These are phyloP conservation scores for Mythimna loreyi DNA, from an alignment of 2,888 invertebrate species.

Conservation along the genomic window DNA sequence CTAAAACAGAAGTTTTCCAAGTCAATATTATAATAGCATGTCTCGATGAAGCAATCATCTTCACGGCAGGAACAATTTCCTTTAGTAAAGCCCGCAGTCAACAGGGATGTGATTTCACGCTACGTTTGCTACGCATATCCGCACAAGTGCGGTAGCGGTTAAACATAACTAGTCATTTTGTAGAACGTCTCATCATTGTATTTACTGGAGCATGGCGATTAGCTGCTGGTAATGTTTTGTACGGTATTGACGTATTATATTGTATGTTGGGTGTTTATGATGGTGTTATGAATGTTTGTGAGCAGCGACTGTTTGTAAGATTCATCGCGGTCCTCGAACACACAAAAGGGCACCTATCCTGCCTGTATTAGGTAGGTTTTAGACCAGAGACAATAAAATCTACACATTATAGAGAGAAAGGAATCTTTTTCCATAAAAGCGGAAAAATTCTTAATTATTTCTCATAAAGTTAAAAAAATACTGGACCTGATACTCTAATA, in stretches of 20 bases:
- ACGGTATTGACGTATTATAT: not conserved
- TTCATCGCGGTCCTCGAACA: too few relatives aligned
- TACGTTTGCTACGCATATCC: conserved; percentile 70
- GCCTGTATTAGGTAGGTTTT: too few relatives aligned
- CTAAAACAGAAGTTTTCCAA: conserved; percentile 57
- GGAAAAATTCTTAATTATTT: too few relatives aligned
- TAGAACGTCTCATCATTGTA: conserved; percentile 49
- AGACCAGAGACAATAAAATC: too few relatives aligned
- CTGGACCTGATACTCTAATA: too few relatives aligned
- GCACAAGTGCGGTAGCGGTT: conserved; percentile 55
- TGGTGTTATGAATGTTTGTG: not conserved
- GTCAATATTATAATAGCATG: conserved; percentile 64
- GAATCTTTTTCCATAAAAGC: too few relatives aligned
- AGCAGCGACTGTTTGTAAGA: not conserved
- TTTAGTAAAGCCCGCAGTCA: conserved; percentile 74
- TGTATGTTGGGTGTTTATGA: not conserved
- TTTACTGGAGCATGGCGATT: conserved; percentile 46
- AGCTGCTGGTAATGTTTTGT: not conserved
- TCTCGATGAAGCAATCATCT: conserved; percentile 70
- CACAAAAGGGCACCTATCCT: too few relatives aligned
- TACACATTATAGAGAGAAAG: too few relatives aligned
- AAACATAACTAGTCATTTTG: conserved; percentile 56
- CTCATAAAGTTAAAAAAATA: too few relatives aligned
- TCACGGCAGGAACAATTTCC: conserved; percentile 72
- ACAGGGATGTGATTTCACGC: conserved; percentile 78